A percentile compares a stretch with the other conserved stretches of the same genome.
phyloP scores from a whole-genome alignment of 2,888 invertebrate genomes.

The Xylocampa areola region DNA sequence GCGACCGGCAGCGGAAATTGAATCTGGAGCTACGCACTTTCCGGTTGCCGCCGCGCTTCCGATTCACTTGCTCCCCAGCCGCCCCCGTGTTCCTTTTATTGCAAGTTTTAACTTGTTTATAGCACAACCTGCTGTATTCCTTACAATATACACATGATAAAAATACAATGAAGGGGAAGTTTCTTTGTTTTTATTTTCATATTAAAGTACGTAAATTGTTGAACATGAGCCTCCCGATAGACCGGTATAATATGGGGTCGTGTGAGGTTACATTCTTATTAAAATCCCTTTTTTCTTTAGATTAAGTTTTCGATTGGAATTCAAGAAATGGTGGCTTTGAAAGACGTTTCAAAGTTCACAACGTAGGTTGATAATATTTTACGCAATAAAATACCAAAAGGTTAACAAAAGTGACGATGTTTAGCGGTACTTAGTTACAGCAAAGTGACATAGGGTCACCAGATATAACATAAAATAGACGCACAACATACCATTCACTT shows the following conservation, averaged over 20 bases:
- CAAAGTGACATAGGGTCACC: slow-evolving; percentile 24
- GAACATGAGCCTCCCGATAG: background rate
- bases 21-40: slow-evolving; percentile 87
- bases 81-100: slow-evolving; percentile 70
- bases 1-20: slow-evolving; percentile 85
- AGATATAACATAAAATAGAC: slow-evolving; percentile 35
- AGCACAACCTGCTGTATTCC: slow-evolving; percentile 32
- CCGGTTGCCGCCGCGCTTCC: slow-evolving; percentile 80
- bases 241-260: background rate
- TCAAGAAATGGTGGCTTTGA: too few relatives aligned
- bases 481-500: slow-evolving; percentile 37
- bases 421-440: slow-evolving; percentile 23
- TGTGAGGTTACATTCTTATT: background rate
- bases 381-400: background rate
- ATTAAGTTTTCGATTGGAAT: too few relatives aligned
- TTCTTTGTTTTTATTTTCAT: slow-evolving; percentile 13
- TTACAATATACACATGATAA: slow-evolving; percentile 20
- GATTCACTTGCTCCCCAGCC: slow-evolving; percentile 66
- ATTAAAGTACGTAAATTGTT: slow-evolving; percentile 10
- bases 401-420: slow-evolving; percentile 8
- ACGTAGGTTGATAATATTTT: too few relatives aligned
- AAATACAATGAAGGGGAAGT: slow-evolving; percentile 21
- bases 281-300: too few relatives aligned
- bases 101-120: slow-evolving; percentile 63
- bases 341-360: too few relatives aligned